phyloP scores from a whole-genome alignment of 2,888 invertebrate species.

The Trichogramma evanescens region DNA sequence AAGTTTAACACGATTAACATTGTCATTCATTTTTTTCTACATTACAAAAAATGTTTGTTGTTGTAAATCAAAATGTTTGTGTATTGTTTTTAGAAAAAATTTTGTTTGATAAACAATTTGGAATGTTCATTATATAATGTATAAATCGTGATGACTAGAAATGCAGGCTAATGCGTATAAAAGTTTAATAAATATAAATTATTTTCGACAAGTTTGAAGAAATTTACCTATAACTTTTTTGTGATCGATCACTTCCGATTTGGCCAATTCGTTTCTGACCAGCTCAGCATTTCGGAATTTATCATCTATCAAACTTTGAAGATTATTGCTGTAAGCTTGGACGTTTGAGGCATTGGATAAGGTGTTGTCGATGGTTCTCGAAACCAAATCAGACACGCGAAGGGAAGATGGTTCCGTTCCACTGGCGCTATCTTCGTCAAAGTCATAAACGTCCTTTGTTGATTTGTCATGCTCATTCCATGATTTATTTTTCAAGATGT shows the following conservation, averaged over 20 bases:
- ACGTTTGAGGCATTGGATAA: conserved; percentile 11
- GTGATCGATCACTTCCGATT: conserved; percentile 27
- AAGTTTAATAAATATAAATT: neutral
- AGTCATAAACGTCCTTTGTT: conserved; percentile 43
- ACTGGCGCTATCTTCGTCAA: conserved; percentile 41
- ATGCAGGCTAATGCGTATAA: neutral
- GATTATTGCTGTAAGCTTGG: conserved; percentile 7
- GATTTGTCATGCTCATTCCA: conserved; percentile 1
- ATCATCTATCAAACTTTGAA: conserved; percentile 31
- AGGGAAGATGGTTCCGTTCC: conserved; percentile 27
- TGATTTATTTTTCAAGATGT: conserved; percentile 14
- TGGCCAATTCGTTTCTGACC: conserved; percentile 33
- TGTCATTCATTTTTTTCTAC: no score
- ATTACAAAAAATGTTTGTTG: no score
- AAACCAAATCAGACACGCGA: conserved; percentile 10
- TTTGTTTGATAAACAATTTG: no score
- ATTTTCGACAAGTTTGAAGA: neutral
- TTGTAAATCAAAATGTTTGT: no score
- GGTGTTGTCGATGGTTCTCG: conserved; percentile 17
- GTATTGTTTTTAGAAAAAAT: no score
- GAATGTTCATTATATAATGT: neutral
- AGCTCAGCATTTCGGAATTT: conserved; percentile 40
- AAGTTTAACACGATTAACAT: no score
- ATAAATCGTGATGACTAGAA: neutral
- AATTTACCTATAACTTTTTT: conserved; percentile 21